phyloP scores from a whole-genome alignment of 2,888 invertebrate genomes.

The Melinaea marsaeus region DNA sequence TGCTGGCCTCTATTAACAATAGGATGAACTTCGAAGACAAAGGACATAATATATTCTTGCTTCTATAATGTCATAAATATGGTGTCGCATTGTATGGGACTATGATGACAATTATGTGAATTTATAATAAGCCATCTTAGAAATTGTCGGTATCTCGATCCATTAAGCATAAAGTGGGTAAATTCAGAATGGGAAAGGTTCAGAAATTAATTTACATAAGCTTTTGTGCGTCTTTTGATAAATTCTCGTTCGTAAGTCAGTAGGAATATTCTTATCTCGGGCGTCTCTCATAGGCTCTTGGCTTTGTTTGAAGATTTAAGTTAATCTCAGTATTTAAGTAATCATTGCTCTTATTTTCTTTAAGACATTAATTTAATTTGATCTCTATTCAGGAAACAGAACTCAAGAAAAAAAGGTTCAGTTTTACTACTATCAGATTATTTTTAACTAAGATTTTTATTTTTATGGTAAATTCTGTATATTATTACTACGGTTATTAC shows the following conservation, averaged over 20 bases:
- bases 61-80: constrained; percentile 11
- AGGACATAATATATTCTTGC: background rate
- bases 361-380: constrained; percentile 38
- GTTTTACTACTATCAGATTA: background rate
- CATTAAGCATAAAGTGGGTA: constrained; percentile 42
- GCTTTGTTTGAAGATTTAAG: constrained; percentile 57
- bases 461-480: background rate
- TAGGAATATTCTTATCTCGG: constrained; percentile 51
- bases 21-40: constrained; percentile 29
- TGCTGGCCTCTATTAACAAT: constrained; percentile 12
- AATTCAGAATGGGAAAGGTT: constrained; percentile 61
- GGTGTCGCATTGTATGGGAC: constrained; percentile 24
- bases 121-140: constrained; percentile 44
- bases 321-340: constrained; percentile 48
- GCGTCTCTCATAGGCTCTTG: constrained; percentile 41
- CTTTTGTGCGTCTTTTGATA: constrained; percentile 63
- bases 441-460: background rate
- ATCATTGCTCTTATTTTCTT: constrained; percentile 43
- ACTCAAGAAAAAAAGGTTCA: background rate
- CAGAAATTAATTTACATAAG: constrained; percentile 69
- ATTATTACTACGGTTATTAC: background rate
- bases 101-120: constrained; percentile 44
- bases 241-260: constrained; percentile 46
- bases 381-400: constrained; percentile 17
- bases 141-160: constrained; percentile 47